Evolutionary conservation across 2,888 invertebrate species (phyloP), one percentile per base, ranked within the genome.

Genomic region (Erebia palarica): DNA sequence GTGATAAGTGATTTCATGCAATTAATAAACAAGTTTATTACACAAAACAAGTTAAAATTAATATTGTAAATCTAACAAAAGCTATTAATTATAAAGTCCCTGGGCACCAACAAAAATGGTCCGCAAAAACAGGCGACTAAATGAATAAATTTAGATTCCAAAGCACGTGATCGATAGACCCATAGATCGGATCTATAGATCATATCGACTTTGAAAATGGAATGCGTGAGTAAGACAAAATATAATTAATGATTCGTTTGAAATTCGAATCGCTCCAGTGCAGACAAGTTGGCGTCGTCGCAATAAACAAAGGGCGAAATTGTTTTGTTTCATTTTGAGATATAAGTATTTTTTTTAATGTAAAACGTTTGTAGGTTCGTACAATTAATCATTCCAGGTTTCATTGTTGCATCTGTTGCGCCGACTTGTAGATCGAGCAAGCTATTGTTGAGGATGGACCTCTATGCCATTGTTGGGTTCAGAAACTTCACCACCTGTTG

Each of bases 161-260:
- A 84, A 83, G 86, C 84, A 83, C 85, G 88, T 93, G 93, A 93
- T 93, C 91, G 92, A 93, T 93, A 90, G 92, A 88, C 88, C 84
- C 88, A 80, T 91, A 92, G 92, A 91, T 91, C 91, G 81, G 87
- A 92, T 92, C 92, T 90, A 93, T 92, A 92, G 92, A 93, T 93
- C 92, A 92, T 92, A 92, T 92, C 91, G 86, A 85, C 81, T 83
- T 90, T 77, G 85, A 91, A 92, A 92, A 92, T 93, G 90, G 90
- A 92, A 91, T 92, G 92, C 91, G 90, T 91, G 92, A 92, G 93
- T 93, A 92, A 92, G 93, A 92, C 93, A 92, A 93, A 92, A 92
- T 91, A 90, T 92, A 93, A 93, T 93, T 92, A 92, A 93, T 93
- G 91, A 90, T 91, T 83, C 86, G 85, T 89, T 87, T 87, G 80